phyloP scores from a whole-genome alignment of 2,888 invertebrate genomes.

The Phoronis australis region DNA sequence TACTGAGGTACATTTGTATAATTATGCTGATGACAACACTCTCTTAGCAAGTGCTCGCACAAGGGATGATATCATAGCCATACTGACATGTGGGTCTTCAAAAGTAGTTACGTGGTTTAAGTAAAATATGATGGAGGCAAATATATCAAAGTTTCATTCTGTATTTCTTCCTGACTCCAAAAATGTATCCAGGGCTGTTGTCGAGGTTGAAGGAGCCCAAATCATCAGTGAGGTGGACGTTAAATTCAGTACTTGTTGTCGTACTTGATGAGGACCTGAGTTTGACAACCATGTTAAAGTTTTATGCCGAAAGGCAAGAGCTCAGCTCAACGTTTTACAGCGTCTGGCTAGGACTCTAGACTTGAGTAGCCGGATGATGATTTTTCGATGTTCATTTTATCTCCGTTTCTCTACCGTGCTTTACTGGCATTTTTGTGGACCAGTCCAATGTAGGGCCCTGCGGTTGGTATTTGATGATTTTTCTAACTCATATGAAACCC shows the following conservation, averaged over 20 bases:
- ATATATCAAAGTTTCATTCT: not conserved
- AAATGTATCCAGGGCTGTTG: not conserved
- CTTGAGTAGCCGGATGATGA: not conserved
- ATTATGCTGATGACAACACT: slow-evolving; percentile 2
- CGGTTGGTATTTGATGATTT: not conserved
- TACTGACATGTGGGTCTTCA: not conserved
- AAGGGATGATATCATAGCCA: not conserved
- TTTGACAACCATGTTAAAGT: not conserved
- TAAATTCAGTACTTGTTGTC: not conserved
- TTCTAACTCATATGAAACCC: no score
- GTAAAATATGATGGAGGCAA: not conserved
- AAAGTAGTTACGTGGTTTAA: not conserved
- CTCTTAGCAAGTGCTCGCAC: not conserved
- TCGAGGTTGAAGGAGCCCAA: not conserved
- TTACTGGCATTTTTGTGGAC: not conserved
- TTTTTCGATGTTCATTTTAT: not conserved
- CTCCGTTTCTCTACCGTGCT: not conserved
- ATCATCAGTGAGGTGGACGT: not conserved
- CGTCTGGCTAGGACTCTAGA: not conserved
- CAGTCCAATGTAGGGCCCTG: not conserved
- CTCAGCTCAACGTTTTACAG: not conserved
- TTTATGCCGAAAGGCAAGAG: not conserved
- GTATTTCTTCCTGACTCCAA: not conserved
- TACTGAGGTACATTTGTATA: not conserved
- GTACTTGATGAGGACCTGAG: not conserved